Conservation (phyloP, 1,140 invertebrate species). For the Drosophila pseudoananassae region DNA sequence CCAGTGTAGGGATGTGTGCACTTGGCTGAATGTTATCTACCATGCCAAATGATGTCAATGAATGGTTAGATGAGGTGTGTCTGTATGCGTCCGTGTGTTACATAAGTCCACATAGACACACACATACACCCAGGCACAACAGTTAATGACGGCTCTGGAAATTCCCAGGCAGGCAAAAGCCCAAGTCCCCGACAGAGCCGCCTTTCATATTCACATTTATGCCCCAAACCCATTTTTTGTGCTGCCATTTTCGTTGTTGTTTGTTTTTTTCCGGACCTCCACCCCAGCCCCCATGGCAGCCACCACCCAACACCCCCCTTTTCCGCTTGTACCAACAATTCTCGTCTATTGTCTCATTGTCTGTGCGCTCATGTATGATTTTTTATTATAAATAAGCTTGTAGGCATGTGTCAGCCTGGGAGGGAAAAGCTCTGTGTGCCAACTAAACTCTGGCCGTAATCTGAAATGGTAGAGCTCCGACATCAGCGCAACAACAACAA, state of each 20-base stretch:
- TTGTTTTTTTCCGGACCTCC: conserved; percentile 34
- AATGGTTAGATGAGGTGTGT: conserved; percentile 78
- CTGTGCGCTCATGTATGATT: conserved; percentile 78
- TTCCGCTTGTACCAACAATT: conserved; percentile 9
- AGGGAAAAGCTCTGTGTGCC: conserved; percentile 49
- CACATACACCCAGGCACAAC: conserved; percentile 23
- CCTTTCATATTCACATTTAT: conserved; percentile 42
- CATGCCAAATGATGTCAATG: conserved; percentile 76
- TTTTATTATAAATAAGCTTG: conserved; percentile 81
- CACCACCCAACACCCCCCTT: background rate
- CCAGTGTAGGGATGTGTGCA: conserved; percentile 42
- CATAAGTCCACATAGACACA: conserved; percentile 23
- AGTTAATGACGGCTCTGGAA: conserved; percentile 70
- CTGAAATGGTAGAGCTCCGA: conserved; percentile 63
- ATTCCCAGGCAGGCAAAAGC: conserved; percentile 48
- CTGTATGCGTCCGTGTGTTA: conserved; percentile 38
- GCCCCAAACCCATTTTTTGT: conserved; percentile 28
- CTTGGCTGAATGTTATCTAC: conserved; percentile 79
- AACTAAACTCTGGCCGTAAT: conserved; percentile 77
- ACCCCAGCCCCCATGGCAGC: background rate
- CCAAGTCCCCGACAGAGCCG: conserved; percentile 37
- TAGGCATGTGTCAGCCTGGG: conserved; percentile 68
- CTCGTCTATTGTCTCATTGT: conserved; percentile 75
- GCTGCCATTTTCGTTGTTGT: conserved; percentile 48
- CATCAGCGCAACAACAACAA: conserved; percentile 26